A percentile compares a stretch with the other conserved stretches of the same genome.
Conservation (phyloP, 2,113 vertebrate species). For the Gobio gobio region DNA sequence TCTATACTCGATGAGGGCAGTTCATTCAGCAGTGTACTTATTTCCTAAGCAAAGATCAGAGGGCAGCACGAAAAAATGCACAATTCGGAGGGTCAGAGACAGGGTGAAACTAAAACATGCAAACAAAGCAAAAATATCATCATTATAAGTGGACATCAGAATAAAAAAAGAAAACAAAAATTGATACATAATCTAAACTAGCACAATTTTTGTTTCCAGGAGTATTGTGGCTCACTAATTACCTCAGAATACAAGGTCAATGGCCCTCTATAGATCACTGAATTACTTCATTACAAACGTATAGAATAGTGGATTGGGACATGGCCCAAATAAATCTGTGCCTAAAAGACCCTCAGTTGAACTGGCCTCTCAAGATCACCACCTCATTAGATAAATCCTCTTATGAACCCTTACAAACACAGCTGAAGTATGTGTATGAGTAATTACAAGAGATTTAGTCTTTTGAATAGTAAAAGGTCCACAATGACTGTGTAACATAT, state of each 20-base stretch:
- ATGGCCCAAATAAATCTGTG: constrained; percentile 10
- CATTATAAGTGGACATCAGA: not conserved
- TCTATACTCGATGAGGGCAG: not conserved
- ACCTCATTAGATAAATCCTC: not conserved
- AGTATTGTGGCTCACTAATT: not conserved
- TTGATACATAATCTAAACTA: not conserved
- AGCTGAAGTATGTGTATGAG: not conserved
- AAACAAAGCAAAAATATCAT: not conserved
- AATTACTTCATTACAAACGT: not conserved
- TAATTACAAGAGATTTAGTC: not conserved
- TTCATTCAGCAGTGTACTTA: not conserved
- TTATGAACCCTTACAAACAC: not conserved
- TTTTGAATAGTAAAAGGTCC: not conserved
- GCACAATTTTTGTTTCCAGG: not conserved
- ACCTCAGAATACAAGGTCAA: constrained; percentile 13
- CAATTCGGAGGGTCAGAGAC: not conserved
- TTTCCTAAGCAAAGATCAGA: not conserved
- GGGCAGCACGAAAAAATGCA: not conserved
- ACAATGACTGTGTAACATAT: not conserved
- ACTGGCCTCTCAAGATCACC: not conserved
- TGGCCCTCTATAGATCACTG: not conserved
- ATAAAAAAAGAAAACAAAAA: not conserved
- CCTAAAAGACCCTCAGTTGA: not conserved
- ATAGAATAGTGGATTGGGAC: not conserved
- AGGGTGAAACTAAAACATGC: not conserved